Evolutionary conservation across 1,140 invertebrate genomes (phyloP).

Genomic region (Bathynomus jamesi): DNA sequence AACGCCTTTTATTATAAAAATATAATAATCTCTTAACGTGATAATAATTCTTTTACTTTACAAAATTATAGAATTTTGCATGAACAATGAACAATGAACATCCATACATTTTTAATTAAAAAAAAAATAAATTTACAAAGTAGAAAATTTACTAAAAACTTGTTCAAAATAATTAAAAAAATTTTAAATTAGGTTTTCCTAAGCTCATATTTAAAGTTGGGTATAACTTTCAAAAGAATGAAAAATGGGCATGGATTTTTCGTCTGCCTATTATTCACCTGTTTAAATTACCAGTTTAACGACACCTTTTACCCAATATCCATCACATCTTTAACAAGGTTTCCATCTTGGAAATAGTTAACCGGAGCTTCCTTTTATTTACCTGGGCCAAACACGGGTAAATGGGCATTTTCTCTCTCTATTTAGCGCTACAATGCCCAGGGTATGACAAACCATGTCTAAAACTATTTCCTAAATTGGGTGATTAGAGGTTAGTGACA

Average conservation of each 20-base stretch:
- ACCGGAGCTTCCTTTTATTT: neutral
- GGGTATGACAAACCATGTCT: neutral
- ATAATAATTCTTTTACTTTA: too few relatives aligned
- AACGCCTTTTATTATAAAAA: neutral
- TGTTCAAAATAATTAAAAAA: too few relatives aligned
- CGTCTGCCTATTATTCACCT: neutral
- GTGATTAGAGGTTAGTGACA: neutral
- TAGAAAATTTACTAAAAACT: too few relatives aligned
- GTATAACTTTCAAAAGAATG: too few relatives aligned
- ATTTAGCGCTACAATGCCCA: neutral
- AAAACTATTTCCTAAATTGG: neutral
- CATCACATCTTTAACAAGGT: neutral
- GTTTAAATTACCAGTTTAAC: neutral
- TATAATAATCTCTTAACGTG: too few relatives aligned
- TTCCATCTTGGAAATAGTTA: neutral
- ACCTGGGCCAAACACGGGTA: neutral
- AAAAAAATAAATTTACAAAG: too few relatives aligned
- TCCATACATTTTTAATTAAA: too few relatives aligned
- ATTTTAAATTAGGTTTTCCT: too few relatives aligned
- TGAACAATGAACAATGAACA: too few relatives aligned
- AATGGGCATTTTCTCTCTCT: neutral
- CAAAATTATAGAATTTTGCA: too few relatives aligned
- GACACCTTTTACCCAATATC: neutral
- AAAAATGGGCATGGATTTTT: too few relatives aligned
- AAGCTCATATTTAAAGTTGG: too few relatives aligned